Conservation (phyloP, 2,797 vertebrate genomes). For the Jordanella pulchra region DNA sequence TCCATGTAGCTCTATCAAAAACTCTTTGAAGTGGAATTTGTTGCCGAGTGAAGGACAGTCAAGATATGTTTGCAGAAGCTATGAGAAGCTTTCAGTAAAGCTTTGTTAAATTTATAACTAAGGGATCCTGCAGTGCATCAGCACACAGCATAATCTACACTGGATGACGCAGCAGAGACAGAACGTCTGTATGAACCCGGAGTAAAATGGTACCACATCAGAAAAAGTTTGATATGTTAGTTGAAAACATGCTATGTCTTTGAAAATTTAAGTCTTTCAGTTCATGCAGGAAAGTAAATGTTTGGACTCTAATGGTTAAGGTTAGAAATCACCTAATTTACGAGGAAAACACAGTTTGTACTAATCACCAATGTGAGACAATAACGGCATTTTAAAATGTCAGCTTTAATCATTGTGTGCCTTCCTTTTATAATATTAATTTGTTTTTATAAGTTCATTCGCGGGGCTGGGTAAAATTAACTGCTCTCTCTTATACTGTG, state of each 20-base stretch:
- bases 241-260: not conserved
- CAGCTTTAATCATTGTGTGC: not conserved
- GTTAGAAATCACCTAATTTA: not conserved
- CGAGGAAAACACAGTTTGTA: not conserved
- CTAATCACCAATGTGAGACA: not conserved
- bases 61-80: not conserved
- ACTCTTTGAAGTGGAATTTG: not conserved
- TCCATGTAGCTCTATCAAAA: not conserved
- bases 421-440: not conserved
- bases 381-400: no score
- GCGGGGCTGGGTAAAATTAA: not conserved
- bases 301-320: not conserved
- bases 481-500: not conserved
- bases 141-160: no score
- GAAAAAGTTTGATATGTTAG: not conserved
- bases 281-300: not conserved
- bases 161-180: no score
- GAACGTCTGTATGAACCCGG: no score
- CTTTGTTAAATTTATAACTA: no score
- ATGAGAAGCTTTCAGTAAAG: no score
- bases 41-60: not conserved
- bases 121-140: no score
- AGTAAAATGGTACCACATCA: not conserved
- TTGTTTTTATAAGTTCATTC: not conserved
- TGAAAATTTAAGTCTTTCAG: not conserved